phyloP scores from a whole-genome alignment of 2,113 vertebrate genomes.

The Dicerorhinus sumatrensis region DNA sequence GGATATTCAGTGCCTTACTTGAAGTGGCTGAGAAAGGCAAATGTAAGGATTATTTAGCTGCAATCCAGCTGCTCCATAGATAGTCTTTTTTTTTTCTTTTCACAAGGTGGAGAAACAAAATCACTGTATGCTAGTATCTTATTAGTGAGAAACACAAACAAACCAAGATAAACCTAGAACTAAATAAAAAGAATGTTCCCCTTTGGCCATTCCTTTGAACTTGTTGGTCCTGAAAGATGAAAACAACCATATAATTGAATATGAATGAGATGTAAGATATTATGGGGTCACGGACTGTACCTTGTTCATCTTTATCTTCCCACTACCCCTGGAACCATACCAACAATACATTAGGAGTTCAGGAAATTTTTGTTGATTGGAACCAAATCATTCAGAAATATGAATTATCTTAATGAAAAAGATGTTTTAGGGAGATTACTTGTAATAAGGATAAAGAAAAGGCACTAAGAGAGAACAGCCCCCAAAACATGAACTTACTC shows the following conservation, averaged over 20 bases:
- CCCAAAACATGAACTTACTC: constrained; percentile 2
- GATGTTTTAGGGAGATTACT: not conserved
- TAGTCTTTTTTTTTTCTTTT: too few species aligned
- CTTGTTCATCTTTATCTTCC: not conserved
- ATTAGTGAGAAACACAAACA: not conserved
- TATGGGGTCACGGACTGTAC: not conserved
- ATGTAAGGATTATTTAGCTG: not conserved
- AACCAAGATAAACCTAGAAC: not conserved
- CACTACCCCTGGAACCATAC: not conserved
- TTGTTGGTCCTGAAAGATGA: constrained; percentile 41
- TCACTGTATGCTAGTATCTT: not conserved
- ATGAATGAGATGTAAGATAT: constrained; percentile 48
- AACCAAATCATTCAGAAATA: constrained; percentile 46
- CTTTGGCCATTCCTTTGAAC: constrained; percentile 33
- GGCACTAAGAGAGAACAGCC: constrained; percentile 62
- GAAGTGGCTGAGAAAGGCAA: not conserved
- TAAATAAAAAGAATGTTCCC: not conserved
- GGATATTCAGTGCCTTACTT: not conserved
- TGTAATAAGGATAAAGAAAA: constrained; percentile 41
- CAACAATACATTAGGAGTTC: not conserved
- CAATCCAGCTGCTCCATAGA: not conserved
- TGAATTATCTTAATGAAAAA: constrained; percentile 22
- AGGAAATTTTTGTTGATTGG: constrained; percentile 16
- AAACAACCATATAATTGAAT: not conserved
- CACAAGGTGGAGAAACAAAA: not conserved